Evolutionary conservation across 2,113 vertebrate species (phyloP), one percentile per base, ranked within the genome.

Genomic region (Delphinus delphis): DNA sequence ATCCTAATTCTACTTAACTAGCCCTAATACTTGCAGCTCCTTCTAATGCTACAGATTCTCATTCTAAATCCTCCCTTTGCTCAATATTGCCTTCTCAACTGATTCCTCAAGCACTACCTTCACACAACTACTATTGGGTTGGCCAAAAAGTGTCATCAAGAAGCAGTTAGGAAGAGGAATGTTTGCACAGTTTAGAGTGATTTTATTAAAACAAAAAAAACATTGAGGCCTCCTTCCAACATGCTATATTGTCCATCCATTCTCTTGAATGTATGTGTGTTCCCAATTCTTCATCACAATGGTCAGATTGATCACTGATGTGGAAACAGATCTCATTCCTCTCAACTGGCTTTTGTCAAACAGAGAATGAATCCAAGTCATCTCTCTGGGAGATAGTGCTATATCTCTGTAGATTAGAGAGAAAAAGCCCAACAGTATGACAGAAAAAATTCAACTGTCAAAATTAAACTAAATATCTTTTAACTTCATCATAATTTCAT

Each of bases 311-410:
- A 96, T 97, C 71, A 97, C 33, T 90, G 86, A 94, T 89, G 90
- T 5, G 2, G 74, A 98, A 97, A 47, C 83, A 76, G 50, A 97
- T 95, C 60, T 95, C 31, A 67, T 85, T 84, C 81, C 80, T 96
- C 58, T 97, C 96, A 91, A 96, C 67, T 96, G 96, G 53, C 82
- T 36, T 97, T 97, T 96, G 91, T 95, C 74, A 96, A 63, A 31
- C 83, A 87, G 36, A 96, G 83, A 93, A 92, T 95, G 44, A 97
- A 96, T 97, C 92, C 97, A 93, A 71, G 95, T 97, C 95, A 97
- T 95, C 87, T 94, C 82, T 97, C 95, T 94, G 0, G 1, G 74
- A 94, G 71, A 97, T 86, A 93, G 76, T 63, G 90, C 91, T 95
- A 26, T 92, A 63, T 96, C 93, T 98, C 96, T 82, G 36, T 23